Base-by-base conservation (phyloP, 2,113 vertebrate genomes). In the Athene noctua region DNA sequence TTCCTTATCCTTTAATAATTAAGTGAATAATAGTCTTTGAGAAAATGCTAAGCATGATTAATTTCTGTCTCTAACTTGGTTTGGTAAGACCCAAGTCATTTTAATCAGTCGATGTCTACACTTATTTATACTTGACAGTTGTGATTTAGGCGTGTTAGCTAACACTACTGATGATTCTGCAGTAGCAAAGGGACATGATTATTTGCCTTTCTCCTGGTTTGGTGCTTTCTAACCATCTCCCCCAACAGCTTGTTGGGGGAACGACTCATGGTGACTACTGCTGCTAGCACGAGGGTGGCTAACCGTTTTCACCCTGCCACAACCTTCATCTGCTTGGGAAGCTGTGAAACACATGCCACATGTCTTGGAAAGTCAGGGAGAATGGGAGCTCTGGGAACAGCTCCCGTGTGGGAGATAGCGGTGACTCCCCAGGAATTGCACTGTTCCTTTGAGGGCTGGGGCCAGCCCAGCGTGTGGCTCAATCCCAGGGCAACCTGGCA, bases 381-480 rank as follows among this genome's bases (percentile, higher is more conserved):
- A 91, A 90, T n/a, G 65, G 80, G 77, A 94, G 52, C 73, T 89
- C 68, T 71, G 92, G 84, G 92, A 92, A 78, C 55, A 29, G 87
- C 65, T 92, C 88, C 67, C 5, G 1, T 21, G 11, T 62, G 59
- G 68, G 54, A 86, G 77, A 58, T 73, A 83, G 58, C 17, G 2
- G 82, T 94, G 95, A 89, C 89, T 96, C 73, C 94, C 86, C 72
- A 78, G 86, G 88, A 96, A 96, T 36, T 74, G 61, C 65, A 42
- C 77, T 90, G 67, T 83, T 96, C 75, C 55, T 86, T 86, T 96
- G 89, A 70, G 83, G 59, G 29, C 63, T 51, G 63, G 38, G 72
- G 55, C 91, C 91, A 83, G 80, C 67, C 55, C 58, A 42, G 67
- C 22, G 46, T 21, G 47, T 78, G 79, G 79, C 80, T 94, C 46